Evolutionary conservation across 2,888 invertebrate genomes (phyloP), one percentile per base, ranked within the genome.

Genomic region (Drosophila suboccidentalis): DNA sequence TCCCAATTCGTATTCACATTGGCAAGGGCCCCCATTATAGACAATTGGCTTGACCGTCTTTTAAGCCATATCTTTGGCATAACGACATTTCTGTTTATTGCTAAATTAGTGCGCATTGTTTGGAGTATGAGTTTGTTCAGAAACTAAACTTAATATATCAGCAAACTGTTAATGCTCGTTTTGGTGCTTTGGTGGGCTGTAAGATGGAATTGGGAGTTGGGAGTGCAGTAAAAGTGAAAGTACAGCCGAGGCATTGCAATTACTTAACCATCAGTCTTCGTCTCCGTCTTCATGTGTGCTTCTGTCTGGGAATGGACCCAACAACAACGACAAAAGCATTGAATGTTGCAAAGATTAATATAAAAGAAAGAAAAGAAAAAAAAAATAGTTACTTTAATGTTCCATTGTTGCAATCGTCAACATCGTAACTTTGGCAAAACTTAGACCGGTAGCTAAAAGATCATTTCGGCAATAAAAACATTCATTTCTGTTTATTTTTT

Each of bases 61-160:
- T 71, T 51, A 39, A 43, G 62, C 57, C 65, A 78, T 78, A 64
- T 68, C 54, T 39, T 68, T 41, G 17, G 39, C 17, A 70, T 74
- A 80, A 60, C 66, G 71, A 77, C 66, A 66, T 49, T 66, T 80
- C 67, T 70, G 54, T 76, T 81, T 74, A 74, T 84, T 61, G 74
- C 82, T 64, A 80, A 83, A 86, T 90, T 87, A 89, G 75, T 72
- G 69, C 29, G 62, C 66, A 72, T 84, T 84, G 90, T 90, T 73
- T 73, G 43, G 15, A 38, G 38, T 55, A 13, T 19, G 32, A 50
- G 44, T 64, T 49, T 44, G 38, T 47, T 41, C 34, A 26, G 41
- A 51, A 61, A 26, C 38, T 55, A 32, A 38, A 39, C 71, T 54
- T 46, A 57, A 62, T 62, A 57, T 47, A 57, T 62, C 32, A 57